Percentiles rank a stretch among this genome's conserved stretches.
phyloP scores from a whole-genome alignment of 2,888 invertebrate genomes.

The Patella caerulea region DNA sequence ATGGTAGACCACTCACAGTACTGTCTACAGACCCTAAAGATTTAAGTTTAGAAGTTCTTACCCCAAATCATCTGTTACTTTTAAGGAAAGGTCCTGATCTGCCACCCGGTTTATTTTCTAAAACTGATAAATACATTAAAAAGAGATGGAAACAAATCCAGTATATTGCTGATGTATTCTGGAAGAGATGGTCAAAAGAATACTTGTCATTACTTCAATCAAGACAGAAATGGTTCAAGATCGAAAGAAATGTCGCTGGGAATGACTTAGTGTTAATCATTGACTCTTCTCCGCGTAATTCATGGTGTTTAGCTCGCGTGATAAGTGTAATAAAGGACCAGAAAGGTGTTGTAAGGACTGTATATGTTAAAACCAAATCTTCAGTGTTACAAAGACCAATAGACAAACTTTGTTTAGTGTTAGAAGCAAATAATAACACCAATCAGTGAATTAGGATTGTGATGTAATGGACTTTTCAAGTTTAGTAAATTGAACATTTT shows the following conservation, averaged over 20 bases:
- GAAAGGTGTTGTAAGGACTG: too few relatives aligned
- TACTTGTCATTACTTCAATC: conserved; percentile 28
- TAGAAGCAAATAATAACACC: conserved; percentile 11
- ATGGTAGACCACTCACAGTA: conserved; percentile 31
- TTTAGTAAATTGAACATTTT: too few relatives aligned
- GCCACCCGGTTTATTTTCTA: conserved; percentile 34
- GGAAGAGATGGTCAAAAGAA: conserved; percentile 31
- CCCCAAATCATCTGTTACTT: conserved; percentile 37
- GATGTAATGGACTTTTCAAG: too few relatives aligned
- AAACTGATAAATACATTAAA: conserved; percentile 28
- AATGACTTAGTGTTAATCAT: too few relatives aligned
- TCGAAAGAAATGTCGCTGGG: too few relatives aligned
- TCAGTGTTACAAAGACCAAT: too few relatives aligned
- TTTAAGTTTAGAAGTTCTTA: conserved; percentile 24
- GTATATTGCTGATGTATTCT: conserved; percentile 33
- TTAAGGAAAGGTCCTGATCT: conserved; percentile 8
- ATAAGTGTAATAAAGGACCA: too few relatives aligned
- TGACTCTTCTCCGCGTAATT: too few relatives aligned
- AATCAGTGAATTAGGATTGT: background rate
- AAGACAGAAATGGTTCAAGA: too few relatives aligned
- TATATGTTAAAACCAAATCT: too few relatives aligned
- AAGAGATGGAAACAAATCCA: conserved; percentile 37
- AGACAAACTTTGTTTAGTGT: too few relatives aligned
- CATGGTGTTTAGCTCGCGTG: too few relatives aligned
- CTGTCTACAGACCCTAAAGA: conserved; percentile 21